Evolutionary conservation across 2,113 vertebrate species (phyloP).

Genomic region (Falco punctatus): DNA sequence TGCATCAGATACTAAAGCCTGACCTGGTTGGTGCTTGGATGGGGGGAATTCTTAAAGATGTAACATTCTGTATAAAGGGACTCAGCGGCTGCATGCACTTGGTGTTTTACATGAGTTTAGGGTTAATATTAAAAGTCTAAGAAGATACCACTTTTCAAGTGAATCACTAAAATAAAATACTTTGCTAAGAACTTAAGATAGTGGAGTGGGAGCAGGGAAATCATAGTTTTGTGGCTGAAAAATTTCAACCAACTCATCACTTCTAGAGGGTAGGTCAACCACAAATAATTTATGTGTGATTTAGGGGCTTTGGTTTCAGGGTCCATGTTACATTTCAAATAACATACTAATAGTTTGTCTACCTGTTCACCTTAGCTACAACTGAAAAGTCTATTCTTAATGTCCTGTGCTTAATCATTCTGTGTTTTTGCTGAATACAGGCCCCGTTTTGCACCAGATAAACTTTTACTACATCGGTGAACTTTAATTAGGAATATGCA

Average conservation of each 20-base stretch:
- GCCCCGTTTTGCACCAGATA: not conserved
- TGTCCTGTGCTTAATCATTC: not conserved
- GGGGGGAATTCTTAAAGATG: not conserved
- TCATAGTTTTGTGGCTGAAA: not conserved
- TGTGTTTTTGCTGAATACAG: not conserved
- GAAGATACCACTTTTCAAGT: not conserved
- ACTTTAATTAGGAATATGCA: not conserved
- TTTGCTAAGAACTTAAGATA: not conserved
- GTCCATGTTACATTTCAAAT: not conserved
- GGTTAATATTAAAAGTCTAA: not conserved
- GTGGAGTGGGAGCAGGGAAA: not conserved
- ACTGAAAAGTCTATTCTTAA: not conserved
- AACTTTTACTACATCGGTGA: not conserved
- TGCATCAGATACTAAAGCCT: not conserved
- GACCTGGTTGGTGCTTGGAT: not conserved
- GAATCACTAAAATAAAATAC: not conserved
- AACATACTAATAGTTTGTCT: not conserved
- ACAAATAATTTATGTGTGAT: not conserved
- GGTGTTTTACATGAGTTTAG: not conserved
- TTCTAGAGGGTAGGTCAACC: not conserved
- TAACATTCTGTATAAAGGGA: not conserved
- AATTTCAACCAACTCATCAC: not conserved
- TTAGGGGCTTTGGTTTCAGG: not conserved
- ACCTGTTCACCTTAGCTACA: not conserved
- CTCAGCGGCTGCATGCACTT: not conserved